These are phyloP conservation scores for Omphaloscelis lunosa DNA, from an alignment of 2,888 invertebrate genomes.

Conservation along the genomic window DNA sequence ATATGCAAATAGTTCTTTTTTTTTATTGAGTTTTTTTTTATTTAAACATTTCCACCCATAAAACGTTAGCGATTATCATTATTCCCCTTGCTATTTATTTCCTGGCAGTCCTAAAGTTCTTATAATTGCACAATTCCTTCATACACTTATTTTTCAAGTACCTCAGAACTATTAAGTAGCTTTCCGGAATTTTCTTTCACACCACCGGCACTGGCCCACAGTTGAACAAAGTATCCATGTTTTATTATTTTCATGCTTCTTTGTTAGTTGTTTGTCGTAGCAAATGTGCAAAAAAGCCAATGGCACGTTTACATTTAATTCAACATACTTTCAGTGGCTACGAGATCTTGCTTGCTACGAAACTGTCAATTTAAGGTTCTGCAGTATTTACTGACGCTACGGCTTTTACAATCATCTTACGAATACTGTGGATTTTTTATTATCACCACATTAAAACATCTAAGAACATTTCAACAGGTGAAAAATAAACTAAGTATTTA, in stretches of 20 bases:
- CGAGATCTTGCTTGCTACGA: not conserved
- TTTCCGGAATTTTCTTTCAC: not conserved
- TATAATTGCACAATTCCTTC: not conserved
- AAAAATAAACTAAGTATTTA: not conserved
- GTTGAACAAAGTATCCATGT: no score
- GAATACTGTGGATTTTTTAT: not conserved
- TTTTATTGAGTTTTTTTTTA: not conserved
- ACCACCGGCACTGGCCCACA: not conserved
- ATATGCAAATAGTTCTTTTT: not conserved
- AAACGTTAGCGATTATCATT: not conserved
- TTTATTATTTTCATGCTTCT: not conserved
- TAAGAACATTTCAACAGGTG: not conserved
- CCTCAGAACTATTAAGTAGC: not conserved
- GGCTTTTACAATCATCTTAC: not conserved
- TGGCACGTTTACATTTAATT: not conserved
- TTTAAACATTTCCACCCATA: not conserved
- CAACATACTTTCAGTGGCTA: not conserved
- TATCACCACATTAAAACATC: not conserved
- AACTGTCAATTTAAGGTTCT: not conserved
- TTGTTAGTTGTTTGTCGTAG: no score
- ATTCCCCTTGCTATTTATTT: not conserved
- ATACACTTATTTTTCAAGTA: not conserved
- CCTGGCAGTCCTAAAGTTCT: not conserved
- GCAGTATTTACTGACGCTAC: not conserved
- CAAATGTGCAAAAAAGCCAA: not conserved